phyloP scores from a whole-genome alignment of 2,888 invertebrate species.

The Acronicta psi region DNA sequence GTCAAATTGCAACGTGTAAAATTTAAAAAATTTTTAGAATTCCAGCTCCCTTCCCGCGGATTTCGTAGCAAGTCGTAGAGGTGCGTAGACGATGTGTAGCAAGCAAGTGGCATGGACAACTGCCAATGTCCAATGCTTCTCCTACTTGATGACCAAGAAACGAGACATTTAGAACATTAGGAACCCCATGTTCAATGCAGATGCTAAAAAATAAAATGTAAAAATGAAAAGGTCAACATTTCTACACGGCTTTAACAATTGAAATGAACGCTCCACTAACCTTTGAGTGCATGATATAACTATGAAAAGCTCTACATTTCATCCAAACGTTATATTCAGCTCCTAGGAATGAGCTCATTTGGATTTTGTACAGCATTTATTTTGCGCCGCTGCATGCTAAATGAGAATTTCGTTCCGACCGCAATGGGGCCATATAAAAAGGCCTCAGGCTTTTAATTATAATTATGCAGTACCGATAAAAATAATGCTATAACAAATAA shows the following conservation, averaged over 20 bases:
- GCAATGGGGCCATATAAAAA: slow-evolving; percentile 6
- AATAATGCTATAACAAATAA: background rate
- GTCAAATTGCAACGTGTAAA: too few relatives aligned
- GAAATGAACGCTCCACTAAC: slow-evolving; percentile 19
- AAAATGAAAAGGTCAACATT: background rate
- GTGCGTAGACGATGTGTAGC: too few relatives aligned
- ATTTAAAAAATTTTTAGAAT: too few relatives aligned
- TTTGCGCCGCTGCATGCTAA: slow-evolving; percentile 26
- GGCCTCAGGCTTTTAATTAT: slow-evolving; percentile 13
- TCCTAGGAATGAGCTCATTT: slow-evolving; percentile 7
- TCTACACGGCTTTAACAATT: slow-evolving; percentile 11
- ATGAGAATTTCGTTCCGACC: slow-evolving; percentile 22
- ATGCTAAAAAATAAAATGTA: background rate
- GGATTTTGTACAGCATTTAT: slow-evolving; percentile 35
- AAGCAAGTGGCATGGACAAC: too few relatives aligned
- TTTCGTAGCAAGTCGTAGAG: too few relatives aligned
- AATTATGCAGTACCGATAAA: background rate
- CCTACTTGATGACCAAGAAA: too few relatives aligned
- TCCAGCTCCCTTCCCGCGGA: too few relatives aligned
- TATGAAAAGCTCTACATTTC: slow-evolving; percentile 16
- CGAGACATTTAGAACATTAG: too few relatives aligned
- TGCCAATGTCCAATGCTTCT: too few relatives aligned
- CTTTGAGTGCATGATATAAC: slow-evolving; percentile 20
- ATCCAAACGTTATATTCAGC: slow-evolving; percentile 13
- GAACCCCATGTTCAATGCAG: background rate